Base-by-base conservation (phyloP, 2,797 vertebrate genomes). In the Chlorospingus semifuscus region DNA sequence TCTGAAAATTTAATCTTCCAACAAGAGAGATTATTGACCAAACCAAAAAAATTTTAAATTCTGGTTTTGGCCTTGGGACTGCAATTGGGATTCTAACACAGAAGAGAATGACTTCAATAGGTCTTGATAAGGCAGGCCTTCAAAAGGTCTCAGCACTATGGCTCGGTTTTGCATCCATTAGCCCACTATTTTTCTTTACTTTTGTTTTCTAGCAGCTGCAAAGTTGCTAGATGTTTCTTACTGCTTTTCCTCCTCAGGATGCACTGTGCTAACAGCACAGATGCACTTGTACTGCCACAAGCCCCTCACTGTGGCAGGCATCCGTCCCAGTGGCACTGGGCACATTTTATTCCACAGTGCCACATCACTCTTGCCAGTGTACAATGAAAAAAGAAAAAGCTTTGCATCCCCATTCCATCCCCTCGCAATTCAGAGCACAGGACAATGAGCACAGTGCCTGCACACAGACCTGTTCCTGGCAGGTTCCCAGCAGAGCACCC, bases 401-500 rank as follows among this genome's bases (percentile, higher is more conserved):
- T 21, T 42, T 61, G 26, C 15, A 12, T 61, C 0, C 1, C 21
- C 36, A n/a, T 72, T 81, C 36, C 29, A 86, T 3, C 5, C 21
- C 26, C 15, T 50, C 1, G 0, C 27, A 71, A n/a, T 27, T 47
- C n/a, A 37, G 68, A 11, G 11, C 20, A 29, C 2, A 59, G 46
- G 49, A 49, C 1, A 3, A 46, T 5, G 7, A 66, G 68, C 32
- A 66, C 15, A 8, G 3, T 4, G 17, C 34, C 30, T 13, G 69
- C 21, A 47, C 0, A 0, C 22, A 66, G 50, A 30, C 20, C 26
- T 0, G 34, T 17, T 34, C 55, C 55, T 7, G 0, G 75, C n/a
- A 36, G 17, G 13, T 22, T 12, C 56, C 39, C n/a, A 32, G 49
- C 1, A 2, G 19, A 39, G 24, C 41, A 20, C 29, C 29, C 49